Evolutionary conservation across 2,888 invertebrate genomes (phyloP).

Genomic region (Artemia sinica): DNA sequence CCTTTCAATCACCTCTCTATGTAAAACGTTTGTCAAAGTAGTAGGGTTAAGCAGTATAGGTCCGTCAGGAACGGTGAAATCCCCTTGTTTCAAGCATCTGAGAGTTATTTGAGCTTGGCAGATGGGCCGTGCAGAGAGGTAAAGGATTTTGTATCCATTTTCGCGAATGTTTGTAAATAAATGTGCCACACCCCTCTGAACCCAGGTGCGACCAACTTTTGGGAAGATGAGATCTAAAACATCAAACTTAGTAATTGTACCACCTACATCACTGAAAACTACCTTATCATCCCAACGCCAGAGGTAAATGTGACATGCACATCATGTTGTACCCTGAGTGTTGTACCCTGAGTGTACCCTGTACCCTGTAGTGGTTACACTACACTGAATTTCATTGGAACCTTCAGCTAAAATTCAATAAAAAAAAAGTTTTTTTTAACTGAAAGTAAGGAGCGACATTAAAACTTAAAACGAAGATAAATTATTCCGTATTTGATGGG

Average conservation of each 20-base stretch:
- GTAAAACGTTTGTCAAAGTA: conserved; percentile 88
- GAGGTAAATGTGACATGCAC: conserved; percentile 89
- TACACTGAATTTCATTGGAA: conserved; percentile 88
- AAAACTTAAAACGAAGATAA: too few relatives aligned
- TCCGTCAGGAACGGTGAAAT: conserved; percentile 83
- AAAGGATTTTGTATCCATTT: conserved; percentile 91
- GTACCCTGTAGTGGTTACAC: conserved; percentile 97
- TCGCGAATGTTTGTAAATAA: conserved; percentile 89
- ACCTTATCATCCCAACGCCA: conserved; percentile 94
- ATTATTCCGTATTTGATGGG: too few relatives aligned
- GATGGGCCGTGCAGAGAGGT: conserved; percentile 91
- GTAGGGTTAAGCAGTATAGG: conserved; percentile 92
- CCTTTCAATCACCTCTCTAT: conserved; percentile 95
- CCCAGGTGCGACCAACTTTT: conserved; percentile 96
- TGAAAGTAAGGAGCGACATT: too few relatives aligned
- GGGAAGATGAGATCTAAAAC: conserved; percentile 95
- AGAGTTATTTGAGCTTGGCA: conserved; percentile 63
- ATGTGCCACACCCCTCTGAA: conserved; percentile 92
- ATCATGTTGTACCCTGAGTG: conserved; percentile 90
- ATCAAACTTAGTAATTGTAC: conserved; percentile 94
- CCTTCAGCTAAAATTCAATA: conserved; percentile 80
- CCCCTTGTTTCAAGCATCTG: conserved; percentile 79
- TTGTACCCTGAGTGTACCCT: too few relatives aligned
- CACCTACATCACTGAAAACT: conserved; percentile 97
- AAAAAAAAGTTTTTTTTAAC: too few relatives aligned